A percentile compares a stretch with the other conserved stretches of the same genome.
Conservation (phyloP, 2,888 invertebrate species). For the Melanophora roralis region DNA sequence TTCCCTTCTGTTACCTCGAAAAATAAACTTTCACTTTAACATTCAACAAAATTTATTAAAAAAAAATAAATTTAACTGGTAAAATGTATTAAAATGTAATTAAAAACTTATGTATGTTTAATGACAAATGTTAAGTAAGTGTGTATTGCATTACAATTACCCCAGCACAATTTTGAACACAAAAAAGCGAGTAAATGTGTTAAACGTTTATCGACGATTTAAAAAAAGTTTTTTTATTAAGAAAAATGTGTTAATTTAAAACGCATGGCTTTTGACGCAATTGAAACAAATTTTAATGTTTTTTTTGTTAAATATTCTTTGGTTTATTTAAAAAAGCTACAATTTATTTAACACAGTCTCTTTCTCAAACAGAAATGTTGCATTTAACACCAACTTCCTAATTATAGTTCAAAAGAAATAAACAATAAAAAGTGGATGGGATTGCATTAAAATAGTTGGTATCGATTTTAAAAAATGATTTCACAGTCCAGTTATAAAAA, state of each 20-base stretch:
- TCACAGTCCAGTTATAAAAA: neutral
- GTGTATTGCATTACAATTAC: conserved; percentile 8
- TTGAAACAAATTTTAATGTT: neutral
- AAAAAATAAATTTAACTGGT: neutral
- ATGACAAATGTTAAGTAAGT: neutral
- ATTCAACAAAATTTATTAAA: neutral
- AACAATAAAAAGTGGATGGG: too few relatives aligned
- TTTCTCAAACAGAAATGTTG: neutral
- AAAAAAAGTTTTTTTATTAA: neutral
- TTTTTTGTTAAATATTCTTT: neutral
- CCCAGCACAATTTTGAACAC: neutral
- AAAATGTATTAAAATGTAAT: too few relatives aligned
- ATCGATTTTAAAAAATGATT: neutral
- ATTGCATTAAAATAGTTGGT: neutral
- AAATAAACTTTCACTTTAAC: conserved; percentile 22
- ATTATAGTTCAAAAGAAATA: conserved; percentile 22
- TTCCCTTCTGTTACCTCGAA: too few relatives aligned
- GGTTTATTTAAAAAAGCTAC: neutral
- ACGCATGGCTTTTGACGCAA: conserved; percentile 35
- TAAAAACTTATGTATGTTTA: too few relatives aligned
- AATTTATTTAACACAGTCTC: neutral
- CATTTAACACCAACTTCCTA: conserved; percentile 34
- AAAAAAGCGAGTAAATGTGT: neutral
- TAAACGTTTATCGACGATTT: neutral
- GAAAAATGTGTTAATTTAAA: conserved; percentile 31